Evolutionary conservation across 2,113 vertebrate genomes (phyloP), one percentile per base, ranked within the genome.

Genomic region (Chaetorhynchus papuensis): DNA sequence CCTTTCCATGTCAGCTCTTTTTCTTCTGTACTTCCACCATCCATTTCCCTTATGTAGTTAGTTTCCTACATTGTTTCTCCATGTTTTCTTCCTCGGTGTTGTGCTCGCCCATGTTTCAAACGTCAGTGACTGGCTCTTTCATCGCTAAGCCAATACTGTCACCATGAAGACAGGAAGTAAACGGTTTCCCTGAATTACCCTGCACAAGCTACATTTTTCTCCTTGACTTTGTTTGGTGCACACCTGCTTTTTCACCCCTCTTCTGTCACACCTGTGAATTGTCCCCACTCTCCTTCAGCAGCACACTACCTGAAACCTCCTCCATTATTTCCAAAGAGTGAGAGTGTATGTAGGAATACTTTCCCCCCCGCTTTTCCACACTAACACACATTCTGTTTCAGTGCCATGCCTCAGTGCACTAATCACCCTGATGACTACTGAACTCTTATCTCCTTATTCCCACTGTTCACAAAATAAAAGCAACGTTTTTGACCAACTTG

Each of bases 401-500:
- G 15, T 71, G 41, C 33, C 39, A 42, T 41, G 7, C 14, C 39
- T 63, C 23, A 54, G 7, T 54, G 39, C 16, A 87, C 47, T 50
- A 33, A 90, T 45, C 11, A 33, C 33, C 13, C 39, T 0, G 0
- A n/a, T 31, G 53, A 59, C 10, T 26, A 19, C 0, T 4, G 3
- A 53, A 42, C 61, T 64, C 16, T 42, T 60, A 47, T n/a, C 13
- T 78, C 54, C 45, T 65, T 66, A 61, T 41, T 91, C 28, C 47
- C 26, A 31, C 18, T 61, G n/a, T 41, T 87, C 28, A 41, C n/a
- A 23, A 90, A 70, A 75, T n/a, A 87, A 78, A 82, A 72, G 22
- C 37, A 64, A 2, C 0, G 1, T 22, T 64, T 87, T 57, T 87
- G 52, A 74, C 22, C 30, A 87, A 30, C 47, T 31, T 41, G n/a